Conservation (phyloP, 2,888 invertebrate species). For the Biston stratarius region DNA sequence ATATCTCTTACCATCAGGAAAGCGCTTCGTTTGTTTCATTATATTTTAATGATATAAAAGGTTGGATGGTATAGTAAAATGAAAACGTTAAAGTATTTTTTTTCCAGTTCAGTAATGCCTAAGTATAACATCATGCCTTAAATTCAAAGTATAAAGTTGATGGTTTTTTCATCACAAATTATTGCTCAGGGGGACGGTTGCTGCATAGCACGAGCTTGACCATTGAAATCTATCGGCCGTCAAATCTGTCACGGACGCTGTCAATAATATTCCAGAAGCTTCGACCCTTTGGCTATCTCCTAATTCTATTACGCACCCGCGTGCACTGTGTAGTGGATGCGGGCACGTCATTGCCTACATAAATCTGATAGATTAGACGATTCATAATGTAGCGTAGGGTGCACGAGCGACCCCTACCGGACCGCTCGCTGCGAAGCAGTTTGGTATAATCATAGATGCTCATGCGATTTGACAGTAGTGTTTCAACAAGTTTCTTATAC, state of each 20-base stretch:
- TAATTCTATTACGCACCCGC: slow-evolving; percentile 44
- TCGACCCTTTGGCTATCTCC: slow-evolving; percentile 40
- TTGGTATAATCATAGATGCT: slow-evolving; percentile 62
- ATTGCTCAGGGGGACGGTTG: not conserved
- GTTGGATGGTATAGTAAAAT: too few relatives aligned
- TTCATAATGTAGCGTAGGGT: slow-evolving; percentile 75
- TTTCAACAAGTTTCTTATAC: not conserved
- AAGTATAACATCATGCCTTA: too few relatives aligned
- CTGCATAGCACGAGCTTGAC: not conserved
- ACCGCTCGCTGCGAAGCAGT: slow-evolving; percentile 58
- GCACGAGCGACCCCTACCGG: slow-evolving; percentile 57
- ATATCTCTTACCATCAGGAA: too few relatives aligned
- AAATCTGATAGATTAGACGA: slow-evolving; percentile 79
- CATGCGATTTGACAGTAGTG: slow-evolving; percentile 58
- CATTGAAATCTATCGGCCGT: slow-evolving; percentile 10
- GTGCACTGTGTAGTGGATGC: slow-evolving; percentile 58
- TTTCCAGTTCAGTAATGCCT: too few relatives aligned
- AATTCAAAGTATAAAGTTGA: too few relatives aligned
- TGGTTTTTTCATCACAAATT: not conserved
- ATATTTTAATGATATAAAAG: too few relatives aligned
- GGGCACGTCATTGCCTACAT: slow-evolving; percentile 70
- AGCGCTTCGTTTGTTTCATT: too few relatives aligned
- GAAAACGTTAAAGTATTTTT: too few relatives aligned
- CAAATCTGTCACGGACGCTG: slow-evolving; percentile 10
- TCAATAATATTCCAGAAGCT: slow-evolving; percentile 21